Evolutionary conservation across 2,888 invertebrate genomes (phyloP).

Genomic region (Metalampra italica): DNA sequence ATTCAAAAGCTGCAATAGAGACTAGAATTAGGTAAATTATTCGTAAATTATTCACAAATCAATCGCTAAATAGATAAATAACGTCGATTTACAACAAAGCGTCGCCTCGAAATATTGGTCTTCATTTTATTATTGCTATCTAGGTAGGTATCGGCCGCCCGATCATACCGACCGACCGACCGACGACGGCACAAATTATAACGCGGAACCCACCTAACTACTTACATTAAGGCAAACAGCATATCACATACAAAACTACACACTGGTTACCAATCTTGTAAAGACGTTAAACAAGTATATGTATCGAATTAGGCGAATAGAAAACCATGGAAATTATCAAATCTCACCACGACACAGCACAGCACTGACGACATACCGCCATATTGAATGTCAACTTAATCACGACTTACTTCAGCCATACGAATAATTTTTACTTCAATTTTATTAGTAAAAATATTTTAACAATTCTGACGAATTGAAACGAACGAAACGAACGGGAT

Average conservation of each 20-base stretch:
- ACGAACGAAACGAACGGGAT: conserved; percentile 29
- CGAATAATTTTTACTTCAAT: conserved; percentile 28
- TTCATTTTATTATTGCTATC: conserved; percentile 58
- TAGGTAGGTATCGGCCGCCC: conserved; percentile 55
- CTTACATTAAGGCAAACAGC: conserved; percentile 28
- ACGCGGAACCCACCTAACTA: conserved; percentile 30
- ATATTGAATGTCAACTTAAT: conserved; percentile 91
- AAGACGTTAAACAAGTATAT: conserved; percentile 31
- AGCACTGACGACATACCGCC: conserved; percentile 98
- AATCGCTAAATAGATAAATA: conserved; percentile 23
- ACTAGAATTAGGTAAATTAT: conserved; percentile 36
- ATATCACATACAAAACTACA: conserved; percentile 31
- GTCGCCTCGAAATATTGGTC: conserved; percentile 37
- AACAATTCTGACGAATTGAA: conserved; percentile 18
- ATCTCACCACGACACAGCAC: conserved; percentile 97
- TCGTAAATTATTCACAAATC: conserved; percentile 18
- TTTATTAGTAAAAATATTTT: conserved; percentile 25
- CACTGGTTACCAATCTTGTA: conserved; percentile 29
- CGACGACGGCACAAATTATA: conserved; percentile 55
- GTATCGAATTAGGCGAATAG: conserved; percentile 39
- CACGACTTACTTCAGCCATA: conserved; percentile 60
- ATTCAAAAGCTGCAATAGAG: conserved; percentile 59
- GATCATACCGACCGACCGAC: conserved; percentile 47
- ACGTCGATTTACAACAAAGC: conserved; percentile 37
- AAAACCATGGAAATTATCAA: conserved; percentile 60